Percentiles rank a stretch among this genome's conserved stretches.
Evolutionary conservation across 2,113 vertebrate genomes (phyloP).

Genomic region (Pipra filicauda): DNA sequence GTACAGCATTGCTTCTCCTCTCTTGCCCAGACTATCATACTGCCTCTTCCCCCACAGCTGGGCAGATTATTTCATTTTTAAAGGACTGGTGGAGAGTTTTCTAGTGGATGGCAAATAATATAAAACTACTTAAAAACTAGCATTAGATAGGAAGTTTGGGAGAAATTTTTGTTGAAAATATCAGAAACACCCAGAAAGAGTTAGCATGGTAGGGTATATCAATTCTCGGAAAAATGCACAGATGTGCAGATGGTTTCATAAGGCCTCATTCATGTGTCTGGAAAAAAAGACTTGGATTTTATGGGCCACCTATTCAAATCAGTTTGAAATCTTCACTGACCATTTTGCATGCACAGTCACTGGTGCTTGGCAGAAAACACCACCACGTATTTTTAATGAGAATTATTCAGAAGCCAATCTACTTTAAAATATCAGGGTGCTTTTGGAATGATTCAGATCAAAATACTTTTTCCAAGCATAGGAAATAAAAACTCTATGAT

Average conservation of each 20-base stretch:
- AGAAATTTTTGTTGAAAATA: not conserved
- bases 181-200: not conserved
- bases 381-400: constrained; percentile 26
- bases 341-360: constrained; percentile 32
- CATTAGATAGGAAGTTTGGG: not conserved
- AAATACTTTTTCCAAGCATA: not conserved
- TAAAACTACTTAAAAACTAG: not conserved
- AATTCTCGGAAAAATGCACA: not conserved
- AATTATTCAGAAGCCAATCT: constrained; percentile 16
- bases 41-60: not conserved
- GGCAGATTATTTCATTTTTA: not conserved
- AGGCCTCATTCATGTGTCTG: not conserved
- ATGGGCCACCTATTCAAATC: constrained; percentile 23
- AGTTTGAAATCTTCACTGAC: constrained; percentile 34
- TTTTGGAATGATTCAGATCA: constrained; percentile 18
- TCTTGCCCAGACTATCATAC: not conserved
- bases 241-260: constrained; percentile 22
- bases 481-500: constrained; percentile 4
- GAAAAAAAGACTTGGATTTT: constrained; percentile 4
- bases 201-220: not conserved
- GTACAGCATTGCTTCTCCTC: not conserved
- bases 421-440: constrained; percentile 8
- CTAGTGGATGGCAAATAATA: not conserved
- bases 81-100: not conserved
- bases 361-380: constrained; percentile 23